Base-by-base conservation (phyloP, 2,888 invertebrate species). In the Drymonia ruficornis region DNA sequence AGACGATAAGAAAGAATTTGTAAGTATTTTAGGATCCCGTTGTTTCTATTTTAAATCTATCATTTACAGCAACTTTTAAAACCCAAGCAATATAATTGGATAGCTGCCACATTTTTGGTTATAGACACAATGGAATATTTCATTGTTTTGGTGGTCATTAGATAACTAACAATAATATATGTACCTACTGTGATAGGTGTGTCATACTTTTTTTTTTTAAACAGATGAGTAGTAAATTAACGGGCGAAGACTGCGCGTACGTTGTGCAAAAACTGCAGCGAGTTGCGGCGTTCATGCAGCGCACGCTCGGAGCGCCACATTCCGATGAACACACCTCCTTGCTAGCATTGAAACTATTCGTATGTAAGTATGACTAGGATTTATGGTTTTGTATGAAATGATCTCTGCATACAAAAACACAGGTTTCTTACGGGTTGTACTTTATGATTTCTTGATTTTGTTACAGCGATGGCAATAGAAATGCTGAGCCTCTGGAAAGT, bases 401-500 rank as follows among this genome's bases (percentile, higher is more conserved):
- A 23, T 23, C 23, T 23, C 6, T 23, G 23, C 23, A 23, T 4
- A 23, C 7, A 23, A 23, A n/a, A 23, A 23, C 23, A 23, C 7
- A 2, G 7, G 1, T 23, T 23, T 7, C 23, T 23, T 23, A 23
- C 6, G 23, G 23, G 23, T 23, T 23, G 23, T 23, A 23, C 23
- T 6, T 23, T 4, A 23, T 23, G 23, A 7, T 4, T 23, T 29
- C 11, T 46, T 29, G 38, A 34, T 43, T 40, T 45, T 55, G 23
- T 50, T 74, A 16, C 74, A 86, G 95, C 93, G 57, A 95, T 97
- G 80, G 95, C 96, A 1, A 96, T 97, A 78, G 99, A 99, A 92
- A 97, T 98, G 70, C 91, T 99, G 49, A 97, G 97, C 15, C 91
- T 99, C 45, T 99, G 99, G 98, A 97, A 97, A 81, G 96, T 99